These are phyloP conservation scores for Ceraclea dissimilis DNA, from an alignment of 2,888 invertebrate species.

Conservation along the genomic window DNA sequence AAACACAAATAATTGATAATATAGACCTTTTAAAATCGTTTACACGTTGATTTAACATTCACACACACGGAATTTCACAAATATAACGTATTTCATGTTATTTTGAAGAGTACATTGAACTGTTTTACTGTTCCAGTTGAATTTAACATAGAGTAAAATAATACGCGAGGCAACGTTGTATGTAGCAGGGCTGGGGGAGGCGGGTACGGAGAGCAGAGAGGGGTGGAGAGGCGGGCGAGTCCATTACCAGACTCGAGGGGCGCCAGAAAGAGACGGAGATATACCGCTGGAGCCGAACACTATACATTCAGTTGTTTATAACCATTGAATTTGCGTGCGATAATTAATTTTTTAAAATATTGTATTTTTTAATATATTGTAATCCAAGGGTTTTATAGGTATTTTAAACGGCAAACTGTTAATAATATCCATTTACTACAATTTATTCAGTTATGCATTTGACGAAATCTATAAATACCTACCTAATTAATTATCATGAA, in stretches of 20 bases:
- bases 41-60: constrained; percentile 15
- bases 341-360: no score
- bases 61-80: constrained; percentile 18
- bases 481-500: no score
- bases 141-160: constrained; percentile 53
- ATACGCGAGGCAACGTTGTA: constrained; percentile 49
- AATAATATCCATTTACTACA: no score
- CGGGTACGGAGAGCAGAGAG: constrained; percentile 14
- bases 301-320: neutral
- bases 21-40: constrained; percentile 19
- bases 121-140: constrained; percentile 50
- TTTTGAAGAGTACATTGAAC: constrained; percentile 46
- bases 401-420: no score
- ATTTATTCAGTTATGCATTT: no score
- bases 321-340: no score
- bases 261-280: constrained; percentile 18
- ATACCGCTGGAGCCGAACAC: neutral
- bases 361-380: no score
- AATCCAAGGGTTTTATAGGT: no score
- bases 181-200: constrained; percentile 12
- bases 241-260: constrained; percentile 17
- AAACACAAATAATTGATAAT: constrained; percentile 31
- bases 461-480: no score
- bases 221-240: constrained; percentile 16
- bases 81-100: constrained; percentile 21